phyloP scores from a whole-genome alignment of 2,888 invertebrate genomes.

The Pristionchus japonicus region DNA sequence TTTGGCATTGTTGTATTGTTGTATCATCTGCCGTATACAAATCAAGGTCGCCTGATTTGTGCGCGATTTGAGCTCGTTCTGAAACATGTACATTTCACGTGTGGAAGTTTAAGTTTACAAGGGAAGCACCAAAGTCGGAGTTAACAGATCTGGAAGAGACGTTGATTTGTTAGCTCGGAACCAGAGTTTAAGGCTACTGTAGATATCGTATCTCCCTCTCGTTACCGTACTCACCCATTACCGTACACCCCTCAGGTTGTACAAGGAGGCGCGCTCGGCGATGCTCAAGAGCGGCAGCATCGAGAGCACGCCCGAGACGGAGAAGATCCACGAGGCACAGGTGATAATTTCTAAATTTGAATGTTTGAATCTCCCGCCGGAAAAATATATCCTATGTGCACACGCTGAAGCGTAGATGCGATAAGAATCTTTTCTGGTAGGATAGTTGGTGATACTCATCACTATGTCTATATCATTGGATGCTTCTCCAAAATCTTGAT shows the following conservation, averaged over 20 bases:
- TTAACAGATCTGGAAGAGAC: too few relatives aligned
- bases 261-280: not conserved
- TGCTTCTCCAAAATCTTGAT: too few relatives aligned
- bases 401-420: too few relatives aligned
- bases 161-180: too few relatives aligned
- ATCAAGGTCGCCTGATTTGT: not conserved
- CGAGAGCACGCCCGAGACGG: constrained; percentile 39
- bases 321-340: constrained; percentile 53
- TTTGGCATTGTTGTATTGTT: not conserved
- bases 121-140: too few relatives aligned
- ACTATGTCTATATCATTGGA: too few relatives aligned
- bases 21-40: too few relatives aligned
- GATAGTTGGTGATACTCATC: too few relatives aligned
- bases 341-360: constrained; percentile 81
- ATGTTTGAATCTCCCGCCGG: constrained; percentile 79
- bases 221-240: not conserved
- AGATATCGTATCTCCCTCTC: not conserved
- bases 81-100: not conserved
- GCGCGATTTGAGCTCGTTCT: not conserved
- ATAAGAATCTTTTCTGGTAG: too few relatives aligned
- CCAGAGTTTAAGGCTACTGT: too few relatives aligned
- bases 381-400: too few relatives aligned
- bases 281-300: constrained; percentile 19
- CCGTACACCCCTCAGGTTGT: not conserved
- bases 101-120: too few relatives aligned